Evolutionary conservation across 2,797 vertebrate genomes (phyloP).

Genomic region (Odontamblyopus rebecca): DNA sequence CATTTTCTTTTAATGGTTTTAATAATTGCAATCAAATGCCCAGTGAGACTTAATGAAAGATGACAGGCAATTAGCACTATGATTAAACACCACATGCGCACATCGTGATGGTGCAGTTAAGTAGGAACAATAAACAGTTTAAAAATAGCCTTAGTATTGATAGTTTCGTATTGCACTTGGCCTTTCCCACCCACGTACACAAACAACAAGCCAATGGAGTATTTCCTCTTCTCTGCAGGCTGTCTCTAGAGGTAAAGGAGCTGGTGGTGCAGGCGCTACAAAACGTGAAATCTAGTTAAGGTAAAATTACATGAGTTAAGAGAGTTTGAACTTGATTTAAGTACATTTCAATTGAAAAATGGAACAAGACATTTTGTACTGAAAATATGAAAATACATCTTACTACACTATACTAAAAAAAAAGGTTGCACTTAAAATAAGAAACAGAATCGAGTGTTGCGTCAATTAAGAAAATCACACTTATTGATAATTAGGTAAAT

Average conservation of each 20-base stretch:
- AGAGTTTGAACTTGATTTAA: too few species aligned
- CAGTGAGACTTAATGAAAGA: constrained; percentile 19
- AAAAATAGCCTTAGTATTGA: constrained; percentile 6
- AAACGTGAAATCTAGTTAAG: too few species aligned
- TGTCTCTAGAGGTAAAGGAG: not conserved
- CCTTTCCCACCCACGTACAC: constrained; percentile 2
- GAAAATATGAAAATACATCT: too few species aligned
- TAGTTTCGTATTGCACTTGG: not conserved
- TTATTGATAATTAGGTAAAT: too few species aligned
- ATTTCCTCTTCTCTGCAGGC: not conserved
- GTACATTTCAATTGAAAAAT: too few species aligned
- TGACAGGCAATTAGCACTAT: constrained; percentile 4
- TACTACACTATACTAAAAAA: too few species aligned
- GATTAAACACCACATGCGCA: constrained; percentile 6
- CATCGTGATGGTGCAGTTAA: not conserved
- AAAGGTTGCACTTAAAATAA: too few species aligned
- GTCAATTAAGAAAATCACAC: too few species aligned
- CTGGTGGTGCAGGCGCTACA: not conserved
- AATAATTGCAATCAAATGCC: constrained; percentile 10
- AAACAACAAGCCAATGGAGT: constrained; percentile 1
- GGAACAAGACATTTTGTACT: too few species aligned
- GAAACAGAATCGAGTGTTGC: too few species aligned
- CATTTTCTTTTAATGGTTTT: not conserved
- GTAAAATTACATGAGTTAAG: too few species aligned
- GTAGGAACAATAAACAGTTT: not conserved